A percentile compares a stretch with the other conserved stretches of the same genome.
These are phyloP conservation scores for Toxotes lorentzi DNA, from an alignment of 2,797 vertebrate species.

Conservation along the genomic window DNA sequence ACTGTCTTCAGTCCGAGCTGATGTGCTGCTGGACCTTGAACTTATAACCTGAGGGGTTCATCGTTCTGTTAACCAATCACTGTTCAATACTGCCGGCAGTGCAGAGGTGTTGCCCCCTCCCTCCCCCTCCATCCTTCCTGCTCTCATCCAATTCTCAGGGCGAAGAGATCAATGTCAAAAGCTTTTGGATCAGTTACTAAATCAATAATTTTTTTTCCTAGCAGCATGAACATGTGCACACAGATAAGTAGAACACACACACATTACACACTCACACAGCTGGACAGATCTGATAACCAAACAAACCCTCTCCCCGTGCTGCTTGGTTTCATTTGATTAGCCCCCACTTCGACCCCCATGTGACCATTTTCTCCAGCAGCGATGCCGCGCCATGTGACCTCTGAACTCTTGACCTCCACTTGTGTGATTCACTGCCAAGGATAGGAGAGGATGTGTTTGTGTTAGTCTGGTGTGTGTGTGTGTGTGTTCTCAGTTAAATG, in stretches of 20 bases:
- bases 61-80: conserved; percentile 18
- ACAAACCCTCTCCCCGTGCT: neutral
- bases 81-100: conserved; percentile 16
- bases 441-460: conserved; percentile 9
- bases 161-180: conserved; percentile 56
- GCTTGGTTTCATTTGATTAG: conserved; percentile 37
- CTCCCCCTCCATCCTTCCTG: neutral
- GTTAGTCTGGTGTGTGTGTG: neutral
- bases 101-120: conserved; percentile 4
- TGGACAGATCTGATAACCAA: conserved; percentile 64
- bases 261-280: conserved; percentile 30
- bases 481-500: neutral
- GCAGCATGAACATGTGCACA: conserved; percentile 9
- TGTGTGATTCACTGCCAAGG: conserved; percentile 39
- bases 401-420: conserved; percentile 52
- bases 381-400: conserved; percentile 30
- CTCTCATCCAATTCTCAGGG: conserved; percentile 19
- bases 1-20: neutral
- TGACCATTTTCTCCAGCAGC: conserved; percentile 17
- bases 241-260: conserved; percentile 33
- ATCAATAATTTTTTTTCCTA: conserved; percentile 51
- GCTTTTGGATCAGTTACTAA: conserved; percentile 42
- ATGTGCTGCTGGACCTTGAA: conserved; percentile 20
- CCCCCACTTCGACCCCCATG: conserved; percentile 23
- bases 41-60: conserved; percentile 23